Evolutionary conservation across 2,113 vertebrate genomes (phyloP).

Genomic region (Saccopteryx leptura): DNA sequence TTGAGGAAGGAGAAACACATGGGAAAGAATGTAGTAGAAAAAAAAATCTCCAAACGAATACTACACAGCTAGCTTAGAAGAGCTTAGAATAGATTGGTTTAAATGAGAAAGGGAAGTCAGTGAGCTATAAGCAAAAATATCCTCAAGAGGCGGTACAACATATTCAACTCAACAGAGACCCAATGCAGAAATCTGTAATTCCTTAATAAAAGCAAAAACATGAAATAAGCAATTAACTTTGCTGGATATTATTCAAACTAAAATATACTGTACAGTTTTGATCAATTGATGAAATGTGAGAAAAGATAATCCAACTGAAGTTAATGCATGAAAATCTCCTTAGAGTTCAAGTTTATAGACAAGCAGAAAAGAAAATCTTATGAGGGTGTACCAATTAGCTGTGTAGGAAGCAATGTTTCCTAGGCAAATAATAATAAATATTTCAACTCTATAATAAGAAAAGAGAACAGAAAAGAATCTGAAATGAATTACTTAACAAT

Average conservation of each 20-base stretch:
- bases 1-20: background rate
- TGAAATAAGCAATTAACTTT: background rate
- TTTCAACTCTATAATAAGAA: background rate
- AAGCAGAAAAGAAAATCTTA: background rate
- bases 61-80: conserved; percentile 21
- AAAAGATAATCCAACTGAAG: background rate
- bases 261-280: background rate
- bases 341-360: background rate
- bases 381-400: background rate
- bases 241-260: background rate
- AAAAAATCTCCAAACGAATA: conserved; percentile 21
- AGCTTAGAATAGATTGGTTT: background rate
- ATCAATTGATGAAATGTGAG: background rate
- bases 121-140: conserved; percentile 40
- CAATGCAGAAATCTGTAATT: conserved; percentile 21
- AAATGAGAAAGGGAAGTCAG: conserved; percentile 60
- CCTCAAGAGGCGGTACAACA: background rate
- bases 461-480: background rate
- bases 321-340: background rate
- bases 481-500: background rate
- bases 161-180: background rate
- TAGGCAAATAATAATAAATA: background rate
- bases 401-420: background rate
- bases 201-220: background rate
- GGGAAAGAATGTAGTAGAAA: background rate